phyloP scores from a whole-genome alignment of 2,113 vertebrate genomes.

The Platysteira castanea region DNA sequence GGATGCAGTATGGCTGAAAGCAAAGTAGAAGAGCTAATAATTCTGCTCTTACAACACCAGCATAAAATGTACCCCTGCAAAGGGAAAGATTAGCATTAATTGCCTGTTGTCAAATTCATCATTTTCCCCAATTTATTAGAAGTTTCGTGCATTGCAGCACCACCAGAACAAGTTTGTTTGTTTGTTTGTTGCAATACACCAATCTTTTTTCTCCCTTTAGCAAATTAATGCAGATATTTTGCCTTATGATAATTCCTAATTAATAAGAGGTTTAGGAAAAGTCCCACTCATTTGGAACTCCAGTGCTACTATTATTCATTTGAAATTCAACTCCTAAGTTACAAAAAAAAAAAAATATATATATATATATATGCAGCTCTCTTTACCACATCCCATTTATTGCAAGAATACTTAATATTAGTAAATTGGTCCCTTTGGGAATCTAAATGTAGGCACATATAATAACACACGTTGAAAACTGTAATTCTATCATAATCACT shows the following conservation, averaged over 20 bases:
- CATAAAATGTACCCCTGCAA: slow-evolving; percentile 41
- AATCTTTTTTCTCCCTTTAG: slow-evolving; percentile 49
- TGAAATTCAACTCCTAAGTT: slow-evolving; percentile 61
- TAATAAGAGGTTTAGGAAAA: slow-evolving; percentile 61
- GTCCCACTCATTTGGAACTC: slow-evolving; percentile 47
- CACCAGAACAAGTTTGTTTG: slow-evolving; percentile 24
- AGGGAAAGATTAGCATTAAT: slow-evolving; percentile 50
- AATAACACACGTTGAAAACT: slow-evolving; percentile 65
- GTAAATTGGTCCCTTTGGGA: slow-evolving; percentile 81
- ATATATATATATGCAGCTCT: slow-evolving; percentile 1
- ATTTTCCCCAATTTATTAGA: slow-evolving; percentile 52
- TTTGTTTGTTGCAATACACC: slow-evolving; percentile 41
- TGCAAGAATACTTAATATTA: slow-evolving; percentile 69
- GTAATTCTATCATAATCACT: slow-evolving; percentile 73
- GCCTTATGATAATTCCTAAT: slow-evolving; percentile 59
- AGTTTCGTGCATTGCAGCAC: slow-evolving; percentile 51
- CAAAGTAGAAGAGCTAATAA: not conserved
- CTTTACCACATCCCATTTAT: slow-evolving; percentile 60
- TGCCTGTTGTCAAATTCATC: slow-evolving; percentile 60
- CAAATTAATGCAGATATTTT: slow-evolving; percentile 52
- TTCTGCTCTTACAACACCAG: slow-evolving; percentile 26
- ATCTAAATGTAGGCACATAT: slow-evolving; percentile 68
- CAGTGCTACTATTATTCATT: slow-evolving; percentile 48
- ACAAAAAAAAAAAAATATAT: not conserved
- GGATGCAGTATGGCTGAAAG: not conserved